phyloP scores from a whole-genome alignment of 2,888 invertebrate genomes.

The Trimorus sp. region DNA sequence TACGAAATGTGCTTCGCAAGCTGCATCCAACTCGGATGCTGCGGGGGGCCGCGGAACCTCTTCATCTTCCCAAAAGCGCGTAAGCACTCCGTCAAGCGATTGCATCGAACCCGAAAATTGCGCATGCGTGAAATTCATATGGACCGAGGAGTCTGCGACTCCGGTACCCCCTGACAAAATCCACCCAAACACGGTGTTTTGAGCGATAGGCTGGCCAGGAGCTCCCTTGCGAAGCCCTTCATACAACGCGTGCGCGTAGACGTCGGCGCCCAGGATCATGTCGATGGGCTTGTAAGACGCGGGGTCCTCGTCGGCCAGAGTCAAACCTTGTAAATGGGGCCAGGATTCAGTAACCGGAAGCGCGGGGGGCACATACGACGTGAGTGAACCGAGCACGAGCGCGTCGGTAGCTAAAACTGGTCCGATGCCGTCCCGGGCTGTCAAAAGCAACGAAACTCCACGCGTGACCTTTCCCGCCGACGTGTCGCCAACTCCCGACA shows the following conservation, averaged over 20 bases:
- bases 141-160: too few species aligned
- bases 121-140: neutral
- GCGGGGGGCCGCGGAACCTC: neutral
- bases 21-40: neutral
- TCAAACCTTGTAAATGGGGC: neutral
- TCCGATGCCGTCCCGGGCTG: neutral
- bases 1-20: neutral
- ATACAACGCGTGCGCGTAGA: neutral
- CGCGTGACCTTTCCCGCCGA: neutral
- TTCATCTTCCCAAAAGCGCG: neutral
- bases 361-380: neutral
- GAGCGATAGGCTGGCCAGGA: neutral
- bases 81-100: neutral
- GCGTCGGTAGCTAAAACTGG: neutral
- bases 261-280: neutral
- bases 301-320: neutral
- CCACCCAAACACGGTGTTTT: slow-evolving; percentile 9
- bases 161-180: neutral
- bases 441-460: neutral
- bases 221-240: neutral
- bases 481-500: neutral
- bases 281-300: neutral
- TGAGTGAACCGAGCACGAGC: neutral
- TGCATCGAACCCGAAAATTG: neutral
- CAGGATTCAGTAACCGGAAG: neutral